These are phyloP conservation scores for Volucella inflata DNA, from an alignment of 2,888 invertebrate genomes.

Conservation along the genomic window DNA sequence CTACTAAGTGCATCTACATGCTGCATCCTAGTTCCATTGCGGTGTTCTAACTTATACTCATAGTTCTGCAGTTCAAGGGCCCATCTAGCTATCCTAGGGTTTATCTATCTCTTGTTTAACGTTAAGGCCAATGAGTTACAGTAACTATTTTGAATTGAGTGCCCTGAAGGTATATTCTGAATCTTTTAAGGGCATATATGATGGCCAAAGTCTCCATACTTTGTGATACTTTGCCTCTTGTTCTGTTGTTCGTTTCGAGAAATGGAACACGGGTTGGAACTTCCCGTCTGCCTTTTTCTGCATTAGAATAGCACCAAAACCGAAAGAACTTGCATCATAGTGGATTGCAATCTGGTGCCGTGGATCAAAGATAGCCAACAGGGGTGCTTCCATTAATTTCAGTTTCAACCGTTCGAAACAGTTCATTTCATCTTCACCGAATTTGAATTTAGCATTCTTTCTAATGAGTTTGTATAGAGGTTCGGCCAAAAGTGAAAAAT, in stretches of 20 bases:
- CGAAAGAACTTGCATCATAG: conserved; percentile 77
- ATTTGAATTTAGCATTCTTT: conserved; percentile 33
- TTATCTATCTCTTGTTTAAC: not conserved
- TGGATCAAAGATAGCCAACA: conserved; percentile 78
- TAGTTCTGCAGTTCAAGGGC: conserved; percentile 15
- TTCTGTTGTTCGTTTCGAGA: conserved; percentile 77
- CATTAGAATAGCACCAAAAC: conserved; percentile 77
- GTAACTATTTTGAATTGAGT: too few relatives aligned
- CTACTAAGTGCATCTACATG: conserved; percentile 79
- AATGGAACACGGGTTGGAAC: conserved; percentile 78
- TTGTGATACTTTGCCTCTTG: conserved; percentile 77
- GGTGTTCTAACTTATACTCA: conserved; percentile 2
- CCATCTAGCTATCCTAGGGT: conserved; percentile 14
- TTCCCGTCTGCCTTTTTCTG: conserved; percentile 70
- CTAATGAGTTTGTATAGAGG: conserved; percentile 78
- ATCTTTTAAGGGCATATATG: conserved; percentile 77
- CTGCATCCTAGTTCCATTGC: conserved; percentile 72
- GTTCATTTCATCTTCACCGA: conserved; percentile 20
- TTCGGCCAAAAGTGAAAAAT: conserved; percentile 76
- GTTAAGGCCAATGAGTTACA: too few relatives aligned
- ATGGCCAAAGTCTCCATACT: conserved; percentile 78
- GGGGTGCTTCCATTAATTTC: conserved; percentile 64
- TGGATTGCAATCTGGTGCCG: conserved; percentile 77
- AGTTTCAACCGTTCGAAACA: conserved; percentile 33
- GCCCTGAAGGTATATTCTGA: too few relatives aligned